A percentile compares a stretch with the other conserved stretches of the same genome.
These are phyloP conservation scores for Actinemys pallida DNA, from an alignment of 2,113 vertebrate genomes.

Conservation along the genomic window DNA sequence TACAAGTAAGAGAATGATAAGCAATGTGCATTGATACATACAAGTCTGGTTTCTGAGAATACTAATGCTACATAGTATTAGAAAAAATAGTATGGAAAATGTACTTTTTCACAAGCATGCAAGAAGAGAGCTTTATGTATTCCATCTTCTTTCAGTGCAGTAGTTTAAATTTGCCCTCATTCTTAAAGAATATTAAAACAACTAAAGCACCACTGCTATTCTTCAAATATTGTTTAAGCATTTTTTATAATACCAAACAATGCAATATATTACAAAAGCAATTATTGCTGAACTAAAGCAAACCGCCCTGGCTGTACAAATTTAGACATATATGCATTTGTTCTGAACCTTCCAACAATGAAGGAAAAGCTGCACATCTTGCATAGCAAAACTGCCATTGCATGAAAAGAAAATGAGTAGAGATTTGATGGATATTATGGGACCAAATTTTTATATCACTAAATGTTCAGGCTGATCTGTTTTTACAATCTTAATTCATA, in stretches of 20 bases:
- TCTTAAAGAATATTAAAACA: constrained; percentile 1
- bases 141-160: neutral
- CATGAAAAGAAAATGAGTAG: neutral
- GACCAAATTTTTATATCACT: neutral
- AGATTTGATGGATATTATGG: neutral
- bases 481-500: neutral
- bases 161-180: neutral
- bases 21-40: neutral
- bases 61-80: neutral
- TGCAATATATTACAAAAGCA: neutral
- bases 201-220: neutral
- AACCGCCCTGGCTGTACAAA: neutral
- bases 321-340: neutral
- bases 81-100: constrained; percentile 4
- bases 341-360: neutral
- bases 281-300: neutral
- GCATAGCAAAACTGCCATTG: neutral
- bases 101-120: neutral
- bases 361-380: neutral
- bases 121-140: neutral
- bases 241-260: neutral
- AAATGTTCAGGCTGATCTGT: neutral
- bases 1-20: neutral
- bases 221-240: neutral
- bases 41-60: neutral